Evolutionary conservation across 2,113 vertebrate genomes (phyloP).

Genomic region (Atractosteus spatula): DNA sequence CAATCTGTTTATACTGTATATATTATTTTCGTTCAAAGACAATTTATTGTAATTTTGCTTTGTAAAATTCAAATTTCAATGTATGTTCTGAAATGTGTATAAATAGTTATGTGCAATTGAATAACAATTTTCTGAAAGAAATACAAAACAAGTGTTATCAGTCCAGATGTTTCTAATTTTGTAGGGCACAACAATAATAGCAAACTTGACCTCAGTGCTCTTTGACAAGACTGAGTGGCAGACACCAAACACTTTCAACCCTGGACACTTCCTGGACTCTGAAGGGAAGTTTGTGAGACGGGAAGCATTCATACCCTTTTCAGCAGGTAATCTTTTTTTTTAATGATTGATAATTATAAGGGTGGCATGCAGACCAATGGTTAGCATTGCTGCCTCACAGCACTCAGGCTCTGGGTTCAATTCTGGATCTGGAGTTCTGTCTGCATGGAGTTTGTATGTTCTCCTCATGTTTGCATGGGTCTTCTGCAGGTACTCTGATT

Average conservation of each 20-base stretch:
- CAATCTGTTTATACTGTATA: neutral
- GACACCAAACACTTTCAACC: conserved; percentile 77
- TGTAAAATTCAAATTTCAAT: neutral
- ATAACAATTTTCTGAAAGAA: neutral
- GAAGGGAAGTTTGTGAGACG: conserved; percentile 71
- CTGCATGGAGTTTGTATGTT: too few species aligned
- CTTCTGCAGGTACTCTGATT: too few species aligned
- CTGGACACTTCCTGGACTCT: conserved; percentile 79
- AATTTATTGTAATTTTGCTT: neutral
- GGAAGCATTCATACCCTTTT: conserved; percentile 83
- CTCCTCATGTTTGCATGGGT: too few species aligned
- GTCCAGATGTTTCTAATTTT: neutral
- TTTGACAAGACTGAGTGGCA: conserved; percentile 75
- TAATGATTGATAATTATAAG: too few species aligned
- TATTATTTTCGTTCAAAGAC: neutral
- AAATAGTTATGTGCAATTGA: neutral
- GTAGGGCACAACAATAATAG: conserved; percentile 66
- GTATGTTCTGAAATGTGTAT: neutral
- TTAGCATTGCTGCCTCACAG: too few species aligned
- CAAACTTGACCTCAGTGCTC: conserved; percentile 71
- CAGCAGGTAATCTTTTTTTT: conserved; percentile 61
- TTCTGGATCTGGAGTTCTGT: too few species aligned
- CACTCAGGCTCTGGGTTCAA: too few species aligned
- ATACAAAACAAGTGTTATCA: neutral
- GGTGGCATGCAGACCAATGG: too few species aligned